Evolutionary conservation across 2,113 vertebrate genomes (phyloP).

Genomic region (Martes martes): DNA sequence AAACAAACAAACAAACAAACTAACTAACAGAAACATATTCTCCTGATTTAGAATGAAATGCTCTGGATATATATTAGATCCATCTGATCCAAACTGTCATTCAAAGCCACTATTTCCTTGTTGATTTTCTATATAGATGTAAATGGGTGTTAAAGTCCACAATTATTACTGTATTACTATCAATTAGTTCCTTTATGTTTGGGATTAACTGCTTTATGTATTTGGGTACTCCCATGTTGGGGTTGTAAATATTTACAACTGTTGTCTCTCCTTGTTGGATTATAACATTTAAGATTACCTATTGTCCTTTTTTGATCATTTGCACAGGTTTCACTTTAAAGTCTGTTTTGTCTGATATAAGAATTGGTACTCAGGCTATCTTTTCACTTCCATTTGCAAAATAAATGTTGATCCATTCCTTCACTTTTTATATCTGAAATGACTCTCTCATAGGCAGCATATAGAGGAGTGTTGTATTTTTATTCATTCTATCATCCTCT

Average conservation of each 20-base stretch:
- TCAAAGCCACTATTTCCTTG: not conserved
- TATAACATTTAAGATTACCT: not conserved
- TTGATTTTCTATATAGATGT: not conserved
- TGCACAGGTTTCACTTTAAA: not conserved
- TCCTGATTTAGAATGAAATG: not conserved
- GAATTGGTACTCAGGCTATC: not conserved
- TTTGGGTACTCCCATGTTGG: not conserved
- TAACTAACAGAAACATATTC: not conserved
- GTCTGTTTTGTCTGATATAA: not conserved
- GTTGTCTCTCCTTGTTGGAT: not conserved
- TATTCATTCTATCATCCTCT: not conserved
- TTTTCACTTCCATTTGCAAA: not conserved
- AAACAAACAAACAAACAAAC: not conserved
- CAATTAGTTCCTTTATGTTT: not conserved
- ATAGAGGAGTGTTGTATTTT: not conserved
- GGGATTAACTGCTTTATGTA: not conserved
- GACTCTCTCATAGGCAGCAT: not conserved
- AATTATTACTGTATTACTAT: not conserved
- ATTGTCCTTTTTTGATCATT: not conserved
- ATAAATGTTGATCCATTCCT: not conserved
- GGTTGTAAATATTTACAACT: not conserved
- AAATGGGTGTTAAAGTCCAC: not conserved
- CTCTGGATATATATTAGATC: not conserved
- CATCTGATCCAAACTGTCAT: not conserved
- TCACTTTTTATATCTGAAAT: not conserved